phyloP scores from a whole-genome alignment of 37 sponge, comb jelly and placozoan species.

The Beroe forskalii region DNA sequence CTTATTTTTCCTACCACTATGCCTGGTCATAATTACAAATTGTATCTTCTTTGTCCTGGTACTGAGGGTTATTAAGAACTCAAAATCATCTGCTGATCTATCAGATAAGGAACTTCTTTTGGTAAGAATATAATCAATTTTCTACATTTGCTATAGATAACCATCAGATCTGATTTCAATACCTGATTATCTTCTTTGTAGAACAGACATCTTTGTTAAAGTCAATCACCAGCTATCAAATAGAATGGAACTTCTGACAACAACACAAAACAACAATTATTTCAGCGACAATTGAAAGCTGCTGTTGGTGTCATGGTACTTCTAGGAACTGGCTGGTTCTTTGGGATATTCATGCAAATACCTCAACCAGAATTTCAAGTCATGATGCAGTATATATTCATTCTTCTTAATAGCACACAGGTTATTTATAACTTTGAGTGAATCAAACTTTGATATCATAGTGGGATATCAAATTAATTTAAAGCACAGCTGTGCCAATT shows the following conservation, averaged over 20 bases:
- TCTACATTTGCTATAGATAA: neutral
- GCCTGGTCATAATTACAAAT: neutral
- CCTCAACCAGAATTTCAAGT: conserved; percentile 6
- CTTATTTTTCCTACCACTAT: conserved; percentile 8
- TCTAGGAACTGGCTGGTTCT: conserved; percentile 39
- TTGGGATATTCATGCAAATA: conserved; percentile 49
- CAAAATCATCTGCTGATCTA: neutral
- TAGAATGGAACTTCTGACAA: too few species aligned
- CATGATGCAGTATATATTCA: conserved; percentile 33
- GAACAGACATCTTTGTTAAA: too few species aligned
- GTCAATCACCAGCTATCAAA: too few species aligned
- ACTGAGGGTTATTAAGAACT: conserved; percentile 39
- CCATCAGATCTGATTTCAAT: too few species aligned
- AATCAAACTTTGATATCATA: neutral
- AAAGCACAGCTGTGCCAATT: neutral
- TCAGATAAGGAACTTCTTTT: neutral
- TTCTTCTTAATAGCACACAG: conserved; percentile 31
- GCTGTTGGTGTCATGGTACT: conserved; percentile 53
- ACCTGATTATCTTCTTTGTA: too few species aligned
- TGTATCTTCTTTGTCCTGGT: conserved; percentile 15
- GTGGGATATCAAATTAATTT: neutral
- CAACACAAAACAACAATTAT: too few species aligned
- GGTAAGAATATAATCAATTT: conserved; percentile 7
- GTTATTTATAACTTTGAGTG: neutral
- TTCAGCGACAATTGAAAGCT: conserved; percentile 51